Evolutionary conservation across 2,888 invertebrate genomes (phyloP).

Genomic region (Cetonia aurata): DNA sequence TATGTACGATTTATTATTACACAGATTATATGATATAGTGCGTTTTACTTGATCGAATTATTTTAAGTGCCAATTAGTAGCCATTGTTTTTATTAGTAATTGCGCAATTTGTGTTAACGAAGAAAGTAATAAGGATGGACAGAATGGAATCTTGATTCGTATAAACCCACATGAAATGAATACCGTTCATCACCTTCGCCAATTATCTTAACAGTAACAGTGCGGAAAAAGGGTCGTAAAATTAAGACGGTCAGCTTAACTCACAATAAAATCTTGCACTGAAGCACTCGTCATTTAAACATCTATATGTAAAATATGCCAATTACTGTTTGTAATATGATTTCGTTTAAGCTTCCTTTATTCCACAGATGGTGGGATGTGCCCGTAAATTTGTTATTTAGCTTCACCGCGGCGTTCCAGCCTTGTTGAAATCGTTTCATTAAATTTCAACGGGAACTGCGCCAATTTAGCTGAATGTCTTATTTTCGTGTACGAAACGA

Average conservation of each 20-base stretch:
- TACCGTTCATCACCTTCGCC: neutral
- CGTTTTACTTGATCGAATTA: too few relatives aligned
- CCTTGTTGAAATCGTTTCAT: conserved; percentile 4
- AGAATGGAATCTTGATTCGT: conserved; percentile 13
- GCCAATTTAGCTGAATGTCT: conserved; percentile 19
- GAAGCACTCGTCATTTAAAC: conserved; percentile 12
- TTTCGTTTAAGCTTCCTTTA: conserved; percentile 4
- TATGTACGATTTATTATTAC: too few relatives aligned
- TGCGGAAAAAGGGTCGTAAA: neutral
- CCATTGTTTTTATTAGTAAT: neutral
- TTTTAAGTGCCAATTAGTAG: too few relatives aligned
- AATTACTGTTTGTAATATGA: conserved; percentile 2
- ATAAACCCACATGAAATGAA: neutral
- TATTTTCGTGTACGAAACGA: conserved; percentile 15
- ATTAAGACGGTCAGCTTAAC: conserved; percentile 1
- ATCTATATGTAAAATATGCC: conserved; percentile 11
- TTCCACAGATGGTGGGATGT: neutral
- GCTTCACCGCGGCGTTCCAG: neutral
- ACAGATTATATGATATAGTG: too few relatives aligned
- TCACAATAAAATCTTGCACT: conserved; percentile 2
- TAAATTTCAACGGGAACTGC: conserved; percentile 22
- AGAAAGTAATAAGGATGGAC: neutral
- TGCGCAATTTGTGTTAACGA: neutral
- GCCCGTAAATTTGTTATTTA: conserved; percentile 21
- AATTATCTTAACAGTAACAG: conserved; percentile 12